Evolutionary conservation across 2,113 vertebrate genomes (phyloP).

Genomic region (Myxocyprinus asiaticus): DNA sequence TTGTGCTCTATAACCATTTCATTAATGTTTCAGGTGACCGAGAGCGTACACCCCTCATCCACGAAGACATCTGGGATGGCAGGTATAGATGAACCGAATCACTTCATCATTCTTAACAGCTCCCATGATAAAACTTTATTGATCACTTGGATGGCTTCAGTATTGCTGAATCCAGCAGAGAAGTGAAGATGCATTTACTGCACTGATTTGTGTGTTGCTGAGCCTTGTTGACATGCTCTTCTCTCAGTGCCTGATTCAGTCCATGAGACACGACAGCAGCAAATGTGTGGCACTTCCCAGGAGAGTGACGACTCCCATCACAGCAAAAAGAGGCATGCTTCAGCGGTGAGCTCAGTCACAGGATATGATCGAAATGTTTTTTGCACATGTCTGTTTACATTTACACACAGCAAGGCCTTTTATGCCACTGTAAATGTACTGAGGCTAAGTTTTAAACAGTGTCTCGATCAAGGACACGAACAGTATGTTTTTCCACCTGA

Average conservation of each 20-base stretch:
- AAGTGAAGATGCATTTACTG: conserved; percentile 28
- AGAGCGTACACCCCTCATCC: not conserved
- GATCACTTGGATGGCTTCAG: not conserved
- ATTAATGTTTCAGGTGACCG: conserved; percentile 42
- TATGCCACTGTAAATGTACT: conserved; percentile 62
- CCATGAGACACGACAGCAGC: conserved; percentile 74
- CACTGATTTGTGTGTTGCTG: conserved; percentile 4
- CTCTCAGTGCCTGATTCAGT: conserved; percentile 61
- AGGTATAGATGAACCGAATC: conserved; percentile 36
- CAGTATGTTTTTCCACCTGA: conserved; percentile 48
- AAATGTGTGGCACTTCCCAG: conserved; percentile 59
- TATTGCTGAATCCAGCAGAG: conserved; percentile 37
- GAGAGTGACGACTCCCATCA: conserved; percentile 61
- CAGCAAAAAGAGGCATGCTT: conserved; percentile 72
- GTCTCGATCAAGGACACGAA: conserved; percentile 63
- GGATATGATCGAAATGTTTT: conserved; percentile 31
- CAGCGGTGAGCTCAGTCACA: conserved; percentile 70
- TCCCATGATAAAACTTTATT: conserved; percentile 26
- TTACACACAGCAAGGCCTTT: conserved; percentile 42
- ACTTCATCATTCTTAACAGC: conserved; percentile 22
- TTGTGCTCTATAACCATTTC: conserved; percentile 6
- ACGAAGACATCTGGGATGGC: conserved; percentile 32
- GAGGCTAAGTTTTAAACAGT: conserved; percentile 62
- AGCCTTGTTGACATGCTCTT: conserved; percentile 4
- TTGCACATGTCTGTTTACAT: conserved; percentile 53